These are phyloP conservation scores for Macrotrachela quadricornifera DNA, from an alignment of 1,140 invertebrate species.

Conservation along the genomic window DNA sequence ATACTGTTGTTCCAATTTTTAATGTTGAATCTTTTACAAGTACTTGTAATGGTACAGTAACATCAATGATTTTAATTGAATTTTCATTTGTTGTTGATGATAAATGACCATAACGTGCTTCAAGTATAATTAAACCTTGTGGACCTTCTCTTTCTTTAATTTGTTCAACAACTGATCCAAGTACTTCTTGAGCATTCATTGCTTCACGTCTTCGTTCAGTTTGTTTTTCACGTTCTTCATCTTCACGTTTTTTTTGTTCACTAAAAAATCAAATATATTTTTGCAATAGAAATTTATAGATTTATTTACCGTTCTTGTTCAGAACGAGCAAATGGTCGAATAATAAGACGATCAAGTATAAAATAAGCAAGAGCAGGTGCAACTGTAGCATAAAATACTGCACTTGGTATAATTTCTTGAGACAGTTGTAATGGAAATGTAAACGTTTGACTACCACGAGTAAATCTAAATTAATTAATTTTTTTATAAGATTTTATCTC, in stretches of 20 bases:
- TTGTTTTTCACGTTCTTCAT: constrained; percentile 38
- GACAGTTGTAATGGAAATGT: constrained; percentile 68
- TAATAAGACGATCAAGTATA: constrained; percentile 50
- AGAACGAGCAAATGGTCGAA: constrained; percentile 60
- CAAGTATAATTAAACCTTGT: constrained; percentile 59
- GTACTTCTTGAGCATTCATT: constrained; percentile 39
- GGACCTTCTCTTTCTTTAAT: constrained; percentile 38
- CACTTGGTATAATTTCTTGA: constrained; percentile 62
- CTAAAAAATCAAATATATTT: constrained; percentile 12
- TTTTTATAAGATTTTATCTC: too few relatives aligned
- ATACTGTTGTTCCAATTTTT: constrained; percentile 48
- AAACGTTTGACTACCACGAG: constrained; percentile 63
- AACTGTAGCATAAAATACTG: constrained; percentile 74
- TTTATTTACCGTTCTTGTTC: constrained; percentile 44
- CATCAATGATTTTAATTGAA: constrained; percentile 51
- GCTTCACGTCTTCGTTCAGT: constrained; percentile 58
- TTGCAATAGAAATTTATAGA: too few relatives aligned
- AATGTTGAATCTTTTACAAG: constrained; percentile 71
- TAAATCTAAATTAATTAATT: constrained; percentile 39
- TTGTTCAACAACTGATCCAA: constrained; percentile 18
- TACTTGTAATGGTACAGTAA: constrained; percentile 74
- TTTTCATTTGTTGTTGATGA: too few relatives aligned
- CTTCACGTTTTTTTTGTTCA: constrained; percentile 24
- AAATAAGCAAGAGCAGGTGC: constrained; percentile 47
- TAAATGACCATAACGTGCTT: constrained; percentile 47